Percentiles rank a stretch among this genome's conserved stretches.
Evolutionary conservation across 2,113 vertebrate species (phyloP).

Genomic region (Paedocypris sp.): DNA sequence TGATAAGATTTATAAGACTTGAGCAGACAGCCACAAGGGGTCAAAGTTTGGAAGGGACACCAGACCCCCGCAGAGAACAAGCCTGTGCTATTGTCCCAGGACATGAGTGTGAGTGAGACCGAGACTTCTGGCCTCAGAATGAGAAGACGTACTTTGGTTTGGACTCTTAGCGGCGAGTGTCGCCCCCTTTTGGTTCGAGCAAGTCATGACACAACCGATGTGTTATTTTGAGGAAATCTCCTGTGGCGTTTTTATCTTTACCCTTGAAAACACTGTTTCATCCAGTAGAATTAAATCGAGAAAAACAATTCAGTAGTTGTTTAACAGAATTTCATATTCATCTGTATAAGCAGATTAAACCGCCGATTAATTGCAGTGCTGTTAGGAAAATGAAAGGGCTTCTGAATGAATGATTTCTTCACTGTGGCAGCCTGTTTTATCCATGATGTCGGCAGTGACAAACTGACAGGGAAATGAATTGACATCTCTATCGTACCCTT

Average conservation of each 20-base stretch:
- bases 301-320: too few relatives aligned
- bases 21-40: background rate
- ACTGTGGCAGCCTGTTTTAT: constrained; percentile 3
- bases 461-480: constrained; percentile 11
- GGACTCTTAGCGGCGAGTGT: constrained; percentile 25
- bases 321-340: background rate
- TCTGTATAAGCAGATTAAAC: background rate
- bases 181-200: constrained; percentile 28
- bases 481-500: constrained; percentile 1
- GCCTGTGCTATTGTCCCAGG: constrained; percentile 20
- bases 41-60: constrained; percentile 21
- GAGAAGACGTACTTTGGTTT: background rate
- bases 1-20: too few relatives aligned
- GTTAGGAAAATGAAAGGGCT: background rate
- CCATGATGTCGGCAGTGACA: constrained; percentile 3
- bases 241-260: background rate
- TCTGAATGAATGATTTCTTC: background rate
- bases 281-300: too few relatives aligned
- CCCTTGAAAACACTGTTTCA: too few relatives aligned
- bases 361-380: background rate
- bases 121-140: background rate
- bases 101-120: constrained; percentile 5
- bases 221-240: background rate
- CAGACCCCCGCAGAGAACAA: constrained; percentile 21
- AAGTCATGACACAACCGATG: background rate